phyloP scores from a whole-genome alignment of 2,888 invertebrate species.

The Frankliniella fusca region DNA sequence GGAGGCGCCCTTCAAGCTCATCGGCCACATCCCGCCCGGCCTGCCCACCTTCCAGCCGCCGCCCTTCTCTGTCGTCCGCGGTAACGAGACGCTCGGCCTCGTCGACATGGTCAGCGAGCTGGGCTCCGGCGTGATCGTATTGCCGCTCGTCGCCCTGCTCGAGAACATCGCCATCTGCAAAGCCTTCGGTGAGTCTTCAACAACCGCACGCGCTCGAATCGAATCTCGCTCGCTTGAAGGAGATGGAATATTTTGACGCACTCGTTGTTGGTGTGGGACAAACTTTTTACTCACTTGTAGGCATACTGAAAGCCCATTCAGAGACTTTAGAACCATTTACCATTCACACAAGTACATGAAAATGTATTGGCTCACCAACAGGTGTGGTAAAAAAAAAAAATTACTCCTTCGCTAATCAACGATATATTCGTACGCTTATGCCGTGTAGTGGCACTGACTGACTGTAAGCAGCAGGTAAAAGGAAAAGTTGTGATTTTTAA shows the following conservation, averaged over 20 bases:
- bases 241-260: no score
- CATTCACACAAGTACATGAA: not conserved
- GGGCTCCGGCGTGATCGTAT: slow-evolving; percentile 78
- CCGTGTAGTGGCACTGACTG: no score
- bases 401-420: no score
- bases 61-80: slow-evolving; percentile 60
- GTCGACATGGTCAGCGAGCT: slow-evolving; percentile 71
- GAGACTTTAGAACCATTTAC: not conserved
- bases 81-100: slow-evolving; percentile 58
- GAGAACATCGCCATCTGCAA: slow-evolving; percentile 93
- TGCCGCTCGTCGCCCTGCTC: slow-evolving; percentile 81
- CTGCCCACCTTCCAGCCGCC: slow-evolving; percentile 64
- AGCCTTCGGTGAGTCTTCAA: slow-evolving; percentile 67
- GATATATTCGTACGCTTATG: no score
- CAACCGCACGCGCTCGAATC: not conserved
- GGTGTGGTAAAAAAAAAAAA: no score
- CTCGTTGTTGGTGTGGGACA: no score
- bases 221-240: no score
- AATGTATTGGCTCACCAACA: not conserved
- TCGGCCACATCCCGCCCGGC: slow-evolving; percentile 70
- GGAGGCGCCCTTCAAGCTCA: slow-evolving; percentile 36
- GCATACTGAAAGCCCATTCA: not conserved
- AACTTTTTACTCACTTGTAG: no score
- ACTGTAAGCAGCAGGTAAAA: no score
- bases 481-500: no score